phyloP scores from a whole-genome alignment of 2,113 vertebrate species.

The Ia io region DNA sequence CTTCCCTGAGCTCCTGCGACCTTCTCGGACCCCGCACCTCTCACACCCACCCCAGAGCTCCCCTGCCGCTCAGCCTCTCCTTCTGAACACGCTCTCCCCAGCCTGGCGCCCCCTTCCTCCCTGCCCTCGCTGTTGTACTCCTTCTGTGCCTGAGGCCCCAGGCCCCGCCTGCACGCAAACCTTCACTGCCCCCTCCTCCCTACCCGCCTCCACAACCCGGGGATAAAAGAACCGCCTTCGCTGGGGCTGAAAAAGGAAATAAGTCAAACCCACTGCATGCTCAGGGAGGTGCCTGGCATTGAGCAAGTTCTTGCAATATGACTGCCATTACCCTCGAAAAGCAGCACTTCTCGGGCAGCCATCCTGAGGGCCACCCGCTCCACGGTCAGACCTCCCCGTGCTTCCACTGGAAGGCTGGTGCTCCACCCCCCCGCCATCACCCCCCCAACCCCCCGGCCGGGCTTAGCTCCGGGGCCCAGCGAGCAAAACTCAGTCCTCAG shows the following conservation, averaged over 20 bases:
- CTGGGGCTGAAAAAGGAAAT: neutral
- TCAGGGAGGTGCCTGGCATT: neutral
- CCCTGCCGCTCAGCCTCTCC: too few relatives aligned
- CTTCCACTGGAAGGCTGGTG: too few relatives aligned
- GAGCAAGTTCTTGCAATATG: neutral
- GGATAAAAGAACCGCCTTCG: neutral
- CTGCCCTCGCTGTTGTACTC: neutral
- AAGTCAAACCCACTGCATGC: neutral
- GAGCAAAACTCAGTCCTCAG: too few relatives aligned
- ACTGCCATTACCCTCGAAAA: neutral
- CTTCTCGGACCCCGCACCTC: neutral
- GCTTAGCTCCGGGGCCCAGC: too few relatives aligned
- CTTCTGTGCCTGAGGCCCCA: neutral
- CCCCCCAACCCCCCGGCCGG: too few relatives aligned
- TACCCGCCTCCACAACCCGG: neutral
- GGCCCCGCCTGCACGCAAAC: neutral
- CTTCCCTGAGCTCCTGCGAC: neutral
- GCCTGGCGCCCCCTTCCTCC: neutral
- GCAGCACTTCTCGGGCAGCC: neutral
- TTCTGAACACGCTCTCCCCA: neutral
- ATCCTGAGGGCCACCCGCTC: neutral
- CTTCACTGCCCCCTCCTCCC: neutral
- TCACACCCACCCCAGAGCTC: neutral
- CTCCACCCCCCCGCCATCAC: too few relatives aligned
- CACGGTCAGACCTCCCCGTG: neutral